A percentile compares a stretch with the other conserved stretches of the same genome.
phyloP scores from a whole-genome alignment of 2,113 vertebrate genomes.

The Calidris pygmaea region DNA sequence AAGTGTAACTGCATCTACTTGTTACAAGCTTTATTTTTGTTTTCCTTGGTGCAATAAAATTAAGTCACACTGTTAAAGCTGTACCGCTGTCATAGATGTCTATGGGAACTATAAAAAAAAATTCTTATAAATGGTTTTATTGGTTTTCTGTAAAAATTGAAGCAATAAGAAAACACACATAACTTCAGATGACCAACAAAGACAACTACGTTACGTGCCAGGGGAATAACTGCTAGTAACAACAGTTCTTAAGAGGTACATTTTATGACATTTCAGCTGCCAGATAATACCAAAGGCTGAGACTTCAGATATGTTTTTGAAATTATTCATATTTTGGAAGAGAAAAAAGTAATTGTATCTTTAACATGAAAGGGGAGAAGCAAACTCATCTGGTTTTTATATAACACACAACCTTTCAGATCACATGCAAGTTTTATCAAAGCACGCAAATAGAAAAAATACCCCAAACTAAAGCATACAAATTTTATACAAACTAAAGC shows the following conservation, averaged over 20 bases:
- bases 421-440: neutral
- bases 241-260: neutral
- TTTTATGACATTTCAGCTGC: neutral
- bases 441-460: neutral
- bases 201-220: accelerated
- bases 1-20: neutral
- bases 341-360: neutral
- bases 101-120: neutral
- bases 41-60: constrained; percentile 26
- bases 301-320: neutral
- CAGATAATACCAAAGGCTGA: neutral
- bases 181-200: neutral
- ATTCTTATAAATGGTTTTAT: neutral
- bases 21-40: neutral
- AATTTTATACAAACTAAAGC: neutral
- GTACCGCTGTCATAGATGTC: neutral
- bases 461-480: neutral
- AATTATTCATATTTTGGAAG: neutral
- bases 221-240: neutral
- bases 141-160: neutral
- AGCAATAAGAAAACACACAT: neutral
- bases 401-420: neutral
- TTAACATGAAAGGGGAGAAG: neutral
- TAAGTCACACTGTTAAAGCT: neutral
- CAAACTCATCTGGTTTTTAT: neutral